Evolutionary conservation across 2,797 vertebrate genomes (phyloP).

Genomic region (Acanthis flammea): DNA sequence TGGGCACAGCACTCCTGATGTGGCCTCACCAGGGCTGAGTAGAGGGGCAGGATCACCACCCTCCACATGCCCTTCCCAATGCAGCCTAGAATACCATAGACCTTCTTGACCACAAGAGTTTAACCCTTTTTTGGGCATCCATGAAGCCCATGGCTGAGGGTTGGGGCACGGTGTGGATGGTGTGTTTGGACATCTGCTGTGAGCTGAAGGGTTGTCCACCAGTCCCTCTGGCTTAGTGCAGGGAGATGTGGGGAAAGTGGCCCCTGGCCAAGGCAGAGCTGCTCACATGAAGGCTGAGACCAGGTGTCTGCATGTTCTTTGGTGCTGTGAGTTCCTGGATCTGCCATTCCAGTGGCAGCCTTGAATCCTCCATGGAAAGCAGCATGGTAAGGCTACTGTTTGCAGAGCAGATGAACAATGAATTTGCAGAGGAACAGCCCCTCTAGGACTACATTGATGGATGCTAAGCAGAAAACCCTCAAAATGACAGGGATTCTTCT

Average conservation of each 20-base stretch:
- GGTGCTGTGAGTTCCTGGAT: not conserved
- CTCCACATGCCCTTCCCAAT: rapidly evolving
- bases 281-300: rapidly evolving
- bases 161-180: rapidly evolving
- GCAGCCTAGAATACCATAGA: rapidly evolving
- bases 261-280: not conserved
- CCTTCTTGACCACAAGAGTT: not conserved
- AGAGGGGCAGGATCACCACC: not conserved
- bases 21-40: not conserved
- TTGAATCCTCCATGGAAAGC: not conserved
- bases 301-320: rapidly evolving
- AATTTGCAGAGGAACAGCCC: not conserved
- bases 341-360: not conserved
- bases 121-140: not conserved
- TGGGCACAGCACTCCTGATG: not conserved
- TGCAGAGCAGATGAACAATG: not conserved
- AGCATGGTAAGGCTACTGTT: rapidly evolving
- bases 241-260: not conserved
- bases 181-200: rapidly evolving
- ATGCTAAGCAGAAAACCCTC: not conserved
- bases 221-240: not conserved
- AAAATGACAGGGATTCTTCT: rapidly evolving
- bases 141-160: rapidly evolving
- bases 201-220: rapidly evolving
- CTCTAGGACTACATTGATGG: not conserved